Conservation (phyloP, 2,113 vertebrate species). For the Callionymus lyra region DNA sequence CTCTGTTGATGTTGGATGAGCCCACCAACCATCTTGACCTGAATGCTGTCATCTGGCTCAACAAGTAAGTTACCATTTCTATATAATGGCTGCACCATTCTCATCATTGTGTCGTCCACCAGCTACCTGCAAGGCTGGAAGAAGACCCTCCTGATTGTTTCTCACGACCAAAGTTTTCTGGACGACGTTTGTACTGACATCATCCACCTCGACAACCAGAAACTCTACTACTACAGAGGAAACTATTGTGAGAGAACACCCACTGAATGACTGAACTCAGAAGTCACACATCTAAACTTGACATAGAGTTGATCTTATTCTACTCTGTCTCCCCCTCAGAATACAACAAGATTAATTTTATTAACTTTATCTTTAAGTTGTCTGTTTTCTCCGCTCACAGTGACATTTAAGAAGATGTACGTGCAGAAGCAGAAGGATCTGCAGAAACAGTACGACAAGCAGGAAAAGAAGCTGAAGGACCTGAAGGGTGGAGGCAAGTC, state of each 20-base stretch:
- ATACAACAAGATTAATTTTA: too few relatives aligned
- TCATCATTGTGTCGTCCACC: background rate
- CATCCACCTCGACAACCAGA: slow-evolving; percentile 79
- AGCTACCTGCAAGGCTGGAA: slow-evolving; percentile 90
- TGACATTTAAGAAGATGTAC: slow-evolving; percentile 94
- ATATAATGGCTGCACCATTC: background rate
- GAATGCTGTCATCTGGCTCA: slow-evolving; percentile 94
- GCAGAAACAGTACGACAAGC: slow-evolving; percentile 86
- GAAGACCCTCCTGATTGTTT: slow-evolving; percentile 87
- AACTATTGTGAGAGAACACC: slow-evolving; percentile 76
- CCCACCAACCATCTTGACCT: slow-evolving; percentile 92
- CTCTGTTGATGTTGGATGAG: slow-evolving; percentile 86
- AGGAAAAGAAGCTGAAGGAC: slow-evolving; percentile 84
- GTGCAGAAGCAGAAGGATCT: slow-evolving; percentile 87
- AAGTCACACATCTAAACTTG: too few relatives aligned
- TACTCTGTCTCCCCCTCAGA: too few relatives aligned
- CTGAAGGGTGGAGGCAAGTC: slow-evolving; percentile 87
- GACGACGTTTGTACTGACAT: slow-evolving; percentile 91
- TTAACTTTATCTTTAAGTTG: too few relatives aligned
- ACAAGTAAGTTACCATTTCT: slow-evolving; percentile 67
- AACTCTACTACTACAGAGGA: slow-evolving; percentile 85
- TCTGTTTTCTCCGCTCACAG: slow-evolving; percentile 34
- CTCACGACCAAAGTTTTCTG: slow-evolving; percentile 89
- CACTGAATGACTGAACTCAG: background rate
- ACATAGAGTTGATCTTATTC: too few relatives aligned